Evolutionary conservation across 1,140 invertebrate species (phyloP), one percentile per base, ranked within the genome.

Genomic region (Magallana ariakensis): DNA sequence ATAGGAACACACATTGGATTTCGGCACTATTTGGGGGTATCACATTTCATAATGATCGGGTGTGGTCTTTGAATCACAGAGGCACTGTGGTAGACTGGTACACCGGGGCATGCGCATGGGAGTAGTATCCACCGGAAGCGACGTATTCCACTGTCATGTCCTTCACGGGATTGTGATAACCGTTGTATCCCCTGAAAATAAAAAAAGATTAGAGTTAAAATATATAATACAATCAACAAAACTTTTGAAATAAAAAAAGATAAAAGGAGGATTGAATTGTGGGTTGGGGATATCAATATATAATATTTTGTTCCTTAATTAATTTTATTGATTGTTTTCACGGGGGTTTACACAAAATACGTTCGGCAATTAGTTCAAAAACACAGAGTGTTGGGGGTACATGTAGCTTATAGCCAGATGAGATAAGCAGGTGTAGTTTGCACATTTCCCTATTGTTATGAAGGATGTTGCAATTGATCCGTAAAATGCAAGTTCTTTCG

Each of bases 61-160:
- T 11, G 13, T 15, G 22, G 13, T 26, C 19, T 26, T 11, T 22
- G 11, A 13, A 13, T 75, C 22, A 75, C 66, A 75, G 22, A 2
- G 66, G 66, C 6, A 75, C 7, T 26, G 66, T 75, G 19, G 66
- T 75, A 26, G 66, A 75, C 66, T 75, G 66, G 66, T 82, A 82
- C 16, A 54, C 80, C 7, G 80, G 80, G 1, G 11, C 46, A 54
- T 82, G 80, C 46, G 80, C 46, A 55, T 82, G 80, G 7, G 80
- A 54, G 46, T 55, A 54, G 80, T 82, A 82, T 82, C 80, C 80
- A 56, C 80, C 80, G 2, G 46, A 19, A 54, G 46, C 53, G 6
- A 82, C 55, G 80, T 82, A 82, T 15, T 82, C 80, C 7, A 82
- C 80, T 1, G 80, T 82, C 80, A 82, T 82, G 66, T 75, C 66